Evolutionary conservation across 2,113 vertebrate species (phyloP).

Genomic region (Anhinga rufa): DNA sequence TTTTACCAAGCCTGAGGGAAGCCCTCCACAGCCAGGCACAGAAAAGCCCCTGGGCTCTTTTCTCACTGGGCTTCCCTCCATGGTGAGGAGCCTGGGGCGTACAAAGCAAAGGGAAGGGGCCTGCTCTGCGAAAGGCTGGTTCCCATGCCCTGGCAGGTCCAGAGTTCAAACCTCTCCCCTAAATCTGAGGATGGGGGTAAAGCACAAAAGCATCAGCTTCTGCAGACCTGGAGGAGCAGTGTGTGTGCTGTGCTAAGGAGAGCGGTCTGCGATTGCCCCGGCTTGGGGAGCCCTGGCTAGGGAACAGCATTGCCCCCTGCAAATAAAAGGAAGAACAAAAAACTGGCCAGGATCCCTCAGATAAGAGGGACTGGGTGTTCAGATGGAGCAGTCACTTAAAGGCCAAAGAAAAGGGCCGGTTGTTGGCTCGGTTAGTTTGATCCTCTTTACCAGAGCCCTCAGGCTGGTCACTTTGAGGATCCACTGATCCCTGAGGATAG

Average conservation of each 20-base stretch:
- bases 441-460: background rate
- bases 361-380: background rate
- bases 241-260: background rate
- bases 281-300: background rate
- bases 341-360: background rate
- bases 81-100: background rate
- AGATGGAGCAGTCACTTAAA: background rate
- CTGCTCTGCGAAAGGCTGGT: background rate
- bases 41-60: background rate
- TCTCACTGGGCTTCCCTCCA: background rate
- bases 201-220: background rate
- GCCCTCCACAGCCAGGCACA: background rate
- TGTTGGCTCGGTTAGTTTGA: background rate
- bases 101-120: background rate
- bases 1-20: background rate
- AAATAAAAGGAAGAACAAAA: background rate
- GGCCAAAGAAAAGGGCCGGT: background rate
- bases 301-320: background rate
- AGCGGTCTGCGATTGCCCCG: rapidly evolving
- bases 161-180: background rate
- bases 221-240: background rate
- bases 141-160: background rate
- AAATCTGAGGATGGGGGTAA: background rate
- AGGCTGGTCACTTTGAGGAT: background rate
- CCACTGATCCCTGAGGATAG: background rate